A percentile compares a stretch with the other conserved stretches of the same genome.
These are phyloP conservation scores for Orthosia cruda DNA, from an alignment of 2,888 invertebrate species.

Conservation along the genomic window DNA sequence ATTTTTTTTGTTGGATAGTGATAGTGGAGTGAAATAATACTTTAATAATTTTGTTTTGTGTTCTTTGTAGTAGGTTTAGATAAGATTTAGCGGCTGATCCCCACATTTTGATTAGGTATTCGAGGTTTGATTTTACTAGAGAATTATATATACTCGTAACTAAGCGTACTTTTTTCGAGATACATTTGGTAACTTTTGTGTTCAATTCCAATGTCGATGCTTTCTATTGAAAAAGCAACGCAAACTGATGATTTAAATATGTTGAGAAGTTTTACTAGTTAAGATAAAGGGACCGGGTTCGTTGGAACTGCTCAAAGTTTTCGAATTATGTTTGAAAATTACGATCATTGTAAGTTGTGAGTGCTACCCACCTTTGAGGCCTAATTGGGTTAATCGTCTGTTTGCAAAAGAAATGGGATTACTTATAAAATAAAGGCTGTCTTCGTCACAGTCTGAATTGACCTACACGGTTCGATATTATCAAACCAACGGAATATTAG, in stretches of 20 bases:
- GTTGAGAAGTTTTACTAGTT: not conserved
- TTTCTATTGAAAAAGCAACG: not conserved
- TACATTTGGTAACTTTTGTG: too few species aligned
- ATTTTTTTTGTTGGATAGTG: too few species aligned
- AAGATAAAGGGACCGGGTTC: not conserved
- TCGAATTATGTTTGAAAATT: conserved; percentile 5
- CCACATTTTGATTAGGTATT: too few species aligned
- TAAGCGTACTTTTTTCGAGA: too few species aligned
- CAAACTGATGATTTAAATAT: not conserved
- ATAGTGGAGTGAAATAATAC: too few species aligned
- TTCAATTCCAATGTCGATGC: not conserved
- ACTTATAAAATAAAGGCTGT: conserved; percentile 5
- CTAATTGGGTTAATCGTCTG: conserved; percentile 26
- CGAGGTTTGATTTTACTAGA: too few species aligned
- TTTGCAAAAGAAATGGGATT: conserved; percentile 20
- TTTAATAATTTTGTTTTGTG: too few species aligned
- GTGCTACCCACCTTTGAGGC: not conserved
- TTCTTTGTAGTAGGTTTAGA: too few species aligned
- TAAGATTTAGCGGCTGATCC: too few species aligned
- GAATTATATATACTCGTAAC: too few species aligned
- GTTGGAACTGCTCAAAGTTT: conserved; percentile 8
- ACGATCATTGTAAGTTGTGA: not conserved
- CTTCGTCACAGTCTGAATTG: not conserved
- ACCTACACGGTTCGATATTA: not conserved
- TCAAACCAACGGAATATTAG: too few species aligned